Evolutionary conservation across 1,140 invertebrate species (phyloP).

Genomic region (Aphis gossypii): DNA sequence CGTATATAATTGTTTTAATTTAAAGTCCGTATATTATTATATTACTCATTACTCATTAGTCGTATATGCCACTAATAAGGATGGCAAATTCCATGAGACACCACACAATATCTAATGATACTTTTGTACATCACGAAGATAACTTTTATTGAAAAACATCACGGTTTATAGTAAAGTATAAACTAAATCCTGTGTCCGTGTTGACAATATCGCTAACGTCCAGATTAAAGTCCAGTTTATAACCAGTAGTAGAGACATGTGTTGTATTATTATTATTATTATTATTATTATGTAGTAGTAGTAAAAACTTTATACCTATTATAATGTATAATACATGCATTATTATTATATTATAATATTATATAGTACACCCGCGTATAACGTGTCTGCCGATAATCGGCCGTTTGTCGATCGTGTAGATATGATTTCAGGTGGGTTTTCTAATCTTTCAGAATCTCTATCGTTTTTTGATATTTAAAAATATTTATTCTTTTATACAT

Average conservation of each 20-base stretch:
- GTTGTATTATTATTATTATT: background rate
- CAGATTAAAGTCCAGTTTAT: background rate
- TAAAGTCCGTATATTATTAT: background rate
- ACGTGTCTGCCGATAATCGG: background rate
- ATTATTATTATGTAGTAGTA: background rate
- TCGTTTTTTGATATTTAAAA: conserved; percentile 13
- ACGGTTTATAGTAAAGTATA: background rate
- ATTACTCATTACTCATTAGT: background rate
- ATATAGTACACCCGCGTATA: background rate
- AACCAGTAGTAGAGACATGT: background rate
- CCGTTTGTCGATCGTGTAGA: conserved; percentile 5
- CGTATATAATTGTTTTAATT: background rate
- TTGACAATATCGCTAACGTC: background rate
- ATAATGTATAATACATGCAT: background rate
- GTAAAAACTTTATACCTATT: background rate
- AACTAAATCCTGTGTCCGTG: background rate
- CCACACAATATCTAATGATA: background rate
- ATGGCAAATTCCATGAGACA: background rate
- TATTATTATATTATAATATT: background rate
- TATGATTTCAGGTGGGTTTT: conserved; percentile 31
- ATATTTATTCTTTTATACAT: background rate
- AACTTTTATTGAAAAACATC: background rate
- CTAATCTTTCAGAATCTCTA: conserved; percentile 1
- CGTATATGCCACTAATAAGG: background rate
- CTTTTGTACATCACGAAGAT: background rate